Conservation (phyloP, 2,797 vertebrate genomes). For the Poeciliopsis paucimaculata region DNA sequence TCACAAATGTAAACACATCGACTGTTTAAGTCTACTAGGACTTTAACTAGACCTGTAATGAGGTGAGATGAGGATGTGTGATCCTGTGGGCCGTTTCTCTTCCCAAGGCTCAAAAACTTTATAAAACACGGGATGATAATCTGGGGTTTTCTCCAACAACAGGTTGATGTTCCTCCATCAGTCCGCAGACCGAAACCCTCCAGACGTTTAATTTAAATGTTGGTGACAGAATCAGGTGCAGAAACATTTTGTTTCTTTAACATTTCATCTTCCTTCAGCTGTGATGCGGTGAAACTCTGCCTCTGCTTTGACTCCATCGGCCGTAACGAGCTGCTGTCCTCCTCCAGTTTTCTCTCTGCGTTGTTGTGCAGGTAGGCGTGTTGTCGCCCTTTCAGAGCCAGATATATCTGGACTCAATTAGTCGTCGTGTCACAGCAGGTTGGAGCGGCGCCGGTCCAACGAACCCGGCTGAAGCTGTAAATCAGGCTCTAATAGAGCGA, state of each 20-base stretch:
- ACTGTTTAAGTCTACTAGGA: not conserved
- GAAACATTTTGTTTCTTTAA: not conserved
- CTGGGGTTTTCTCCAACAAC: not conserved
- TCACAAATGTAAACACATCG: not conserved
- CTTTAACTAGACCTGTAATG: not conserved
- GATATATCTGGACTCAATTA: conserved; percentile 77
- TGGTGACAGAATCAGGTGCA: not conserved
- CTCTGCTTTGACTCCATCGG: not conserved
- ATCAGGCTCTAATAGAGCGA: conserved; percentile 72
- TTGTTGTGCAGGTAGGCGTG: conserved; percentile 52
- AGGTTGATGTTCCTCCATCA: not conserved
- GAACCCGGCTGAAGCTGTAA: conserved; percentile 70
- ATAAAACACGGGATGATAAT: not conserved
- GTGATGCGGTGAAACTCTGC: not conserved
- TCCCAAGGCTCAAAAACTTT: not conserved
- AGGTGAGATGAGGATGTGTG: not conserved
- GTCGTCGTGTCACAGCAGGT: conserved; percentile 73
- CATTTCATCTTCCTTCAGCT: not conserved
- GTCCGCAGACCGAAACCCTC: not conserved
- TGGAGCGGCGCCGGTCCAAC: conserved; percentile 61
- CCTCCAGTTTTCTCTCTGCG: conserved; percentile 4
- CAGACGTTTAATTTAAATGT: not conserved
- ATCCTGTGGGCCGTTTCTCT: not conserved
- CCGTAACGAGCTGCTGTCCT: not conserved
- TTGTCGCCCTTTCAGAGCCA: conserved; percentile 57